A percentile compares a stretch with the other conserved stretches of the same genome.
Conservation (phyloP, 1,140 invertebrate genomes). For the Chrysoperla carnea region DNA sequence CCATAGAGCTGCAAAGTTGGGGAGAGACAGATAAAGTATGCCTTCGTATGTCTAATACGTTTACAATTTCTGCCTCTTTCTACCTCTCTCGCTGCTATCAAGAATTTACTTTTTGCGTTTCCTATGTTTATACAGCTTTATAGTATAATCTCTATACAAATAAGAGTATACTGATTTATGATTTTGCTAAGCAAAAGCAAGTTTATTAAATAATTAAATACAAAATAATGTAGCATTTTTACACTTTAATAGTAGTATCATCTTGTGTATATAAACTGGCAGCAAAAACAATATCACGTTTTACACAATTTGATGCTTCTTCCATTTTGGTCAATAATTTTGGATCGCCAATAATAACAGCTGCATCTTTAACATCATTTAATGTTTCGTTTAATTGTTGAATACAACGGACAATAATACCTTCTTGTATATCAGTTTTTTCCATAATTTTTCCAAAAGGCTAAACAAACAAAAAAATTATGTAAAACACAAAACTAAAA, state of each 20-base stretch:
- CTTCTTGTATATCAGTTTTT: conserved; percentile 90
- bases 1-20: no score
- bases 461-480: conserved; percentile 23
- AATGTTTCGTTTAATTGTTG: conserved; percentile 89
- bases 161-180: no score
- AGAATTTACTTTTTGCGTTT: no score
- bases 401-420: conserved; percentile 94
- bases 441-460: conserved; percentile 86
- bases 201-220: no score
- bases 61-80: no score
- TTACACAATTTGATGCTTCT: conserved; percentile 81
- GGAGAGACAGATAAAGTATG: no score
- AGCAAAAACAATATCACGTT: conserved; percentile 95
- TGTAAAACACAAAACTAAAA: not conserved
- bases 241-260: not conserved
- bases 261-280: conserved; percentile 83
- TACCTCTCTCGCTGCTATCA: no score
- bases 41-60: no score
- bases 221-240: no score
- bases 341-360: conserved; percentile 82
- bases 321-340: conserved; percentile 88
- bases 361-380: conserved; percentile 82
- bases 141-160: no score
- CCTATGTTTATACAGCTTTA: no score
- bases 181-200: no score